Evolutionary conservation across 2,113 vertebrate genomes (phyloP).

Genomic region (Salminus brasiliensis): DNA sequence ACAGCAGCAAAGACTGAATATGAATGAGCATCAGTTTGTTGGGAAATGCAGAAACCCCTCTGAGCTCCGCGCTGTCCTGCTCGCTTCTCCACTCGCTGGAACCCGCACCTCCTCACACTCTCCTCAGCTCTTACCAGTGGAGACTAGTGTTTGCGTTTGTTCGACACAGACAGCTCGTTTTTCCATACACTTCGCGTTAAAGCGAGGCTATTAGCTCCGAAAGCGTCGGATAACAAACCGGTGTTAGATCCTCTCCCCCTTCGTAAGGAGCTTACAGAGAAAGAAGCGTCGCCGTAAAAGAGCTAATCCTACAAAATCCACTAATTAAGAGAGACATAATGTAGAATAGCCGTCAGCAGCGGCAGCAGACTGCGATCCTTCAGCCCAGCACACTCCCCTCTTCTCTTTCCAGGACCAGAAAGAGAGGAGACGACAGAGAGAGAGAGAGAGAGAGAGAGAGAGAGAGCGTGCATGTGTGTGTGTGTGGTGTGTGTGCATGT

Average conservation of each 20-base stretch:
- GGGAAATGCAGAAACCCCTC: background rate
- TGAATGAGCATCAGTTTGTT: background rate
- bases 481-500: too few relatives aligned
- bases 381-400: background rate
- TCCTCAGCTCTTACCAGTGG: background rate
- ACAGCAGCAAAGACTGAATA: background rate
- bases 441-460: too few relatives aligned
- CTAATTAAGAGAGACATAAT: constrained; percentile 52
- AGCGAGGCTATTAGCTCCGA: constrained; percentile 43
- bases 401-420: background rate
- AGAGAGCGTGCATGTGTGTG: too few relatives aligned
- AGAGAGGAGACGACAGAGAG: background rate
- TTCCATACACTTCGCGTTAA: constrained; percentile 3
- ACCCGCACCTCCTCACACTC: background rate
- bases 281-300: constrained; percentile 37
- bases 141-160: background rate
- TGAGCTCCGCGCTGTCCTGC: background rate
- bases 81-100: background rate
- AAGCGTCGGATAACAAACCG: constrained; percentile 41
- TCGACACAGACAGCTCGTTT: background rate
- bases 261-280: constrained; percentile 34
- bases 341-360: constrained; percentile 21
- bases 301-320: constrained; percentile 51
- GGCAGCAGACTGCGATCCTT: background rate
- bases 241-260: constrained; percentile 6